Evolutionary conservation across 2,113 vertebrate species (phyloP).

Genomic region (Rhodinocichla rosea): DNA sequence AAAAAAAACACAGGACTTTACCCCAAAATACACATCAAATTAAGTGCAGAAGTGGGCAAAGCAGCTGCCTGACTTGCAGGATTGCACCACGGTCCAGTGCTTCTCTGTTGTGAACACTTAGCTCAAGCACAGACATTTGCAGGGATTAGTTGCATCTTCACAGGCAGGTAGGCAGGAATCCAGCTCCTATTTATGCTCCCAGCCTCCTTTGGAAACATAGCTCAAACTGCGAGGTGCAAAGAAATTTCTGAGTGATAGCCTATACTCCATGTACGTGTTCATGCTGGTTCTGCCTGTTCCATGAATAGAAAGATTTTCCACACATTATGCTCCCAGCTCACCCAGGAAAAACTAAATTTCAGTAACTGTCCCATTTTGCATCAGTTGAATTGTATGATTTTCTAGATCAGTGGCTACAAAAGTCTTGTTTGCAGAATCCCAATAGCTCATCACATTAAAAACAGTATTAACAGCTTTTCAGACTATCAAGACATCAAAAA

Average conservation of each 20-base stretch:
- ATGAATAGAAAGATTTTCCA: background rate
- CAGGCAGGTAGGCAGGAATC: background rate
- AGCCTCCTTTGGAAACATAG: background rate
- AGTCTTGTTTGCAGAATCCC: background rate
- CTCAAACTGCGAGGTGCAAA: background rate
- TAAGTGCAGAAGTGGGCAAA: background rate
- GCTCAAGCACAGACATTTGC: background rate
- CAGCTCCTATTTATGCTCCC: background rate
- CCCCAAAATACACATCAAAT: background rate
- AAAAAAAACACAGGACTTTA: background rate
- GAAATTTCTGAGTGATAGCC: background rate
- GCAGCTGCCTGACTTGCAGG: background rate
- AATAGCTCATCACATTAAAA: background rate
- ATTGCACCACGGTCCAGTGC: background rate
- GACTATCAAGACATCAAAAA: background rate
- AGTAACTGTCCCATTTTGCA: background rate
- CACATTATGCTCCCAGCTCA: background rate
- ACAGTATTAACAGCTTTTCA: background rate
- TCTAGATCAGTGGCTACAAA: background rate
- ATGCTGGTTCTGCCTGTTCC: background rate
- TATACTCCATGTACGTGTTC: background rate
- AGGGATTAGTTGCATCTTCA: background rate
- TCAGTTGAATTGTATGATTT: background rate
- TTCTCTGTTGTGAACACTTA: background rate
- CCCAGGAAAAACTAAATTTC: background rate